Base-by-base conservation (phyloP, 1,140 invertebrate genomes). In the Andricus grossulariae region DNA sequence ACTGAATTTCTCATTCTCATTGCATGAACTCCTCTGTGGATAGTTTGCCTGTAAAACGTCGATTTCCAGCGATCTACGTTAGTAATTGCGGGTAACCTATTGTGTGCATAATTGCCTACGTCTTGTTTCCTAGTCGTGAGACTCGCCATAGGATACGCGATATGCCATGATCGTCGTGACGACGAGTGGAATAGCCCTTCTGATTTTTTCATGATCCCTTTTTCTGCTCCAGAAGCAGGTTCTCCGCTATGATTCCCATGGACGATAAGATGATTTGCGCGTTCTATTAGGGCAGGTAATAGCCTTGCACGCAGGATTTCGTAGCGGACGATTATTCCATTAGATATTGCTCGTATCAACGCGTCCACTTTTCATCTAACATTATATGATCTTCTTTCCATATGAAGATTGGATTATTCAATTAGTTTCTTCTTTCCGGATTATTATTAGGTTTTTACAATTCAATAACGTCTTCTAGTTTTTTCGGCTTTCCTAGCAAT, bases 51-150 rank as follows among this genome's bases (percentile, higher is more conserved):
- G 60, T 32, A 66, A 66, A 66, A 66, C 60, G 60, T 21, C 25
- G 60, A 66, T 66, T 66, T 66, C 60, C 25, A 66, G 32, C 60
- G 13, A 66, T 45, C 60, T n/a, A 66, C 25, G 60, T 39, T 39
- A 32, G 60, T 66, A 66, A 66, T 66, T 66, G 60, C 39, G 60
- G 60, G 60, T 66, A 66, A 66, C 60, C 60, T 45, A 66, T 32
- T 66, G 60, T 66, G 60, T 66, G 32, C 60, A 66, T 66, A 66
- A 66, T 66, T 66, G 60, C 60, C 60, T 32, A 45, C n/a, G 60
- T 66, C 60, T 66, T 66, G 60, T 66, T 66, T 66, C 25, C 25
- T 66, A 66, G 60, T 66, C 60, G 60, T 66, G 60, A 66, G 60
- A 66, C 60, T 32, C 60, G 32, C 60, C 60, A 66, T 66, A 32